Evolutionary conservation across 2,797 vertebrate species (phyloP).

Genomic region (Hirundo rustica): DNA sequence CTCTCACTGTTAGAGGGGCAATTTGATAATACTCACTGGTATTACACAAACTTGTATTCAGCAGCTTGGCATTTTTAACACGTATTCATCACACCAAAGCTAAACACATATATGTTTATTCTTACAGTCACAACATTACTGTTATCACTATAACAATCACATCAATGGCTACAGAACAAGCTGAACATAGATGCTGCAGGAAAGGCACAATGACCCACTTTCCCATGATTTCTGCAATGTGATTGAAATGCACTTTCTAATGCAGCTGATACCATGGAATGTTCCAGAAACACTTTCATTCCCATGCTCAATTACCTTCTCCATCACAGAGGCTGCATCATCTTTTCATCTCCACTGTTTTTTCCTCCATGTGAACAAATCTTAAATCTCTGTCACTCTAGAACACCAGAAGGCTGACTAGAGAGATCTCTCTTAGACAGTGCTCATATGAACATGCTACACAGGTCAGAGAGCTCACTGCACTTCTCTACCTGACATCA

Average conservation of each 20-base stretch:
- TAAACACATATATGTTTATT: background rate
- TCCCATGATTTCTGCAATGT: background rate
- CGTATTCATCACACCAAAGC: background rate
- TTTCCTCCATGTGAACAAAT: slow-evolving; percentile 60
- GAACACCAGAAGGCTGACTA: slow-evolving; percentile 15
- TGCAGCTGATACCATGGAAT: slow-evolving; percentile 10
- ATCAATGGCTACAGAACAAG: background rate
- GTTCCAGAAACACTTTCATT: slow-evolving; percentile 28
- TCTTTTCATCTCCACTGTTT: slow-evolving; percentile 62
- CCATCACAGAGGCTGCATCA: slow-evolving; percentile 47
- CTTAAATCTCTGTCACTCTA: slow-evolving; percentile 73
- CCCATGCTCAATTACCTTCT: slow-evolving; percentile 62
- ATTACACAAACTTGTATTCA: background rate
- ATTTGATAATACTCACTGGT: background rate
- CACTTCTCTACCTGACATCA: background rate
- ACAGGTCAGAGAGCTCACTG: background rate
- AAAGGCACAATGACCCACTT: background rate
- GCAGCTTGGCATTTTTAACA: background rate
- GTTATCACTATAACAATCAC: background rate
- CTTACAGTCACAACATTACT: background rate
- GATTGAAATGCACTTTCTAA: background rate
- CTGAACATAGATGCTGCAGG: background rate
- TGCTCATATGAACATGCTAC: background rate
- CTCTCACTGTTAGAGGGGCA: background rate
- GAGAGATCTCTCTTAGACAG: background rate